Evolutionary conservation across 2,113 vertebrate genomes (phyloP).

Genomic region (Stegastes partitus): DNA sequence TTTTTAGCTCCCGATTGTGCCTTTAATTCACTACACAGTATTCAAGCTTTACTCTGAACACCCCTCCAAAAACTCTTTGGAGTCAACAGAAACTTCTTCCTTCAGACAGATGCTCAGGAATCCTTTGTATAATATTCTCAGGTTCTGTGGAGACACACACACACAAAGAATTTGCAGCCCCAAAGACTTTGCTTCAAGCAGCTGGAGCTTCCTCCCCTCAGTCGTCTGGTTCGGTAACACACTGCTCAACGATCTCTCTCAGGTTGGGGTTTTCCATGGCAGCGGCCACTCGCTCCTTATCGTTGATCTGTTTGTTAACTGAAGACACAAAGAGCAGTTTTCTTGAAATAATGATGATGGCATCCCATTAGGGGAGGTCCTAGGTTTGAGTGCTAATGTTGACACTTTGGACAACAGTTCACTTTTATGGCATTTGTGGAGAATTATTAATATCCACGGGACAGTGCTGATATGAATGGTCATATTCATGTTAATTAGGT

Average conservation of each 20-base stretch:
- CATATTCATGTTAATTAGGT: too few relatives aligned
- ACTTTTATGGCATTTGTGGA: too few relatives aligned
- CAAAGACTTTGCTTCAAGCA: not conserved
- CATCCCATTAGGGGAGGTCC: too few relatives aligned
- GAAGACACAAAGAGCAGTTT: constrained; percentile 41
- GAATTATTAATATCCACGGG: too few relatives aligned
- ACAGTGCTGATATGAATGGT: too few relatives aligned
- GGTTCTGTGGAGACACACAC: not conserved
- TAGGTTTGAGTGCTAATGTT: too few relatives aligned
- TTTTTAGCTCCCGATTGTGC: not conserved
- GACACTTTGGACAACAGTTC: too few relatives aligned
- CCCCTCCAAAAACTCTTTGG: not conserved
- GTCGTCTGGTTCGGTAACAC: constrained; percentile 93
- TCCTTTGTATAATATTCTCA: constrained; percentile 8
- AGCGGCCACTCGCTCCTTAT: constrained; percentile 98
- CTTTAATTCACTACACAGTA: not conserved
- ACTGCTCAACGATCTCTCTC: constrained; percentile 96
- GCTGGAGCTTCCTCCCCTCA: constrained; percentile 29
- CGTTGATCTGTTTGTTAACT: constrained; percentile 99
- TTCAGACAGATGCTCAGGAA: not conserved
- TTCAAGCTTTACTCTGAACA: not conserved
- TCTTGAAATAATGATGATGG: too few relatives aligned
- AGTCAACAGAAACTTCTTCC: not conserved
- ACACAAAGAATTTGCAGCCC: not conserved
- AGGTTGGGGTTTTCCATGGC: constrained; percentile 98